A percentile compares a stretch with the other conserved stretches of the same genome.
phyloP scores from a whole-genome alignment of 1,140 invertebrate genomes.

The Cylas formicarius region DNA sequence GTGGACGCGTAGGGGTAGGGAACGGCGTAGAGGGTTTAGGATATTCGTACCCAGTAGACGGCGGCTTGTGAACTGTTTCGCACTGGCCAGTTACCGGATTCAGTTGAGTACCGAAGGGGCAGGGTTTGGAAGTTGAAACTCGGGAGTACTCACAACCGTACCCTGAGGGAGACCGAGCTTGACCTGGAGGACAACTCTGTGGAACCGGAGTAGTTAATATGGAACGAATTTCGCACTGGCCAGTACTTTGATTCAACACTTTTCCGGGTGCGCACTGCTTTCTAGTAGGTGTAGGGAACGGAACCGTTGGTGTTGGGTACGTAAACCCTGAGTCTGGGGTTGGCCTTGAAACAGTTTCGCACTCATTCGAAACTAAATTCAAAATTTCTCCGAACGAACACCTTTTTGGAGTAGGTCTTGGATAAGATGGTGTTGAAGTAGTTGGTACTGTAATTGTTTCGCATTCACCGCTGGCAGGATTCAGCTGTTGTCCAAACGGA shows the following conservation, averaged over 20 bases:
- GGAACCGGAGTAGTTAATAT: neutral
- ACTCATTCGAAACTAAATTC: slow-evolving; percentile 3
- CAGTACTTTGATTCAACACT: neutral
- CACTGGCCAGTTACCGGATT: slow-evolving; percentile 5
- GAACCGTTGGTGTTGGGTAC: slow-evolving; percentile 13
- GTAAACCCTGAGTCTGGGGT: slow-evolving; percentile 1
- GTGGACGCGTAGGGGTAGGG: slow-evolving; percentile 3
- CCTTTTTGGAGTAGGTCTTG: neutral
- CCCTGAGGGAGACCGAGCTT: neutral
- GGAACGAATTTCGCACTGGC: slow-evolving; percentile 5
- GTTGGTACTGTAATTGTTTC: slow-evolving; percentile 13
- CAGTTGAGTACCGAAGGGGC: slow-evolving; percentile 12
- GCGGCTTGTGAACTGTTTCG: no score
- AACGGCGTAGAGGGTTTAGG: slow-evolving; percentile 1
- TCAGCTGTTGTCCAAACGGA: neutral
- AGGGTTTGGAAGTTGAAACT: slow-evolving; percentile 1
- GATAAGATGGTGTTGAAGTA: slow-evolving; percentile 1
- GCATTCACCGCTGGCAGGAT: neutral
- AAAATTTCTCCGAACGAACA: slow-evolving; percentile 6
- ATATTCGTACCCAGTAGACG: neutral
- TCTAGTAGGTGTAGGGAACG: slow-evolving; percentile 8
- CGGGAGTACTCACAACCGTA: slow-evolving; percentile 4
- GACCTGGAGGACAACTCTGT: slow-evolving; percentile 7
- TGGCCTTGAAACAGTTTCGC: neutral
- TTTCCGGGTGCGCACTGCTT: neutral